Evolutionary conservation across 2,888 invertebrate species (phyloP).

Genomic region (Netelia fuscicornis): DNA sequence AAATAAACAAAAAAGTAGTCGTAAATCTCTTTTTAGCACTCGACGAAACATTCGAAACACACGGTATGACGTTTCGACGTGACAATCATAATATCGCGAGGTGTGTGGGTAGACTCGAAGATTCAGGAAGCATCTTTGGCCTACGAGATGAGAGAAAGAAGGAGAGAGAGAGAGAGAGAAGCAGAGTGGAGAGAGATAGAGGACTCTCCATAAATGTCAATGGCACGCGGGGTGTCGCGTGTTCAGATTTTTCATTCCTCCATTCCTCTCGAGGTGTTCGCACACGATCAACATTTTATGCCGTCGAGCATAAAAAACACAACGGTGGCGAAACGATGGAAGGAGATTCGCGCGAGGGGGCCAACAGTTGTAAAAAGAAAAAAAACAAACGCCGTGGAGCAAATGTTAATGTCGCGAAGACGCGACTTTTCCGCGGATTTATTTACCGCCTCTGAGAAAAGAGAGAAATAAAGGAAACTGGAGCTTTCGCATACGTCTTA

Average conservation of each 20-base stretch:
- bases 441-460: constrained; percentile 26
- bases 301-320: constrained; percentile 51
- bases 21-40: constrained; percentile 14
- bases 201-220: constrained; percentile 60
- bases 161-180: constrained; percentile 1
- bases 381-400: constrained; percentile 41
- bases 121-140: constrained; percentile 30
- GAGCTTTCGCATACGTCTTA: background rate
- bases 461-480: background rate
- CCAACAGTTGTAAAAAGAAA: constrained; percentile 46
- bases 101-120: constrained; percentile 41
- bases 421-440: constrained; percentile 49
- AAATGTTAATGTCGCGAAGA: constrained; percentile 39
- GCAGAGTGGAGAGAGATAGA: background rate
- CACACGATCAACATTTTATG: constrained; percentile 58
- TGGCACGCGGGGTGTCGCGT: constrained; percentile 57
- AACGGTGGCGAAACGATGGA: constrained; percentile 32
- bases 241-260: constrained; percentile 38
- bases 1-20: background rate
- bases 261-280: constrained; percentile 38
- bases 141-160: background rate
- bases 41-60: background rate
- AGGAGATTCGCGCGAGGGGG: constrained; percentile 16
- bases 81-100: constrained; percentile 43
- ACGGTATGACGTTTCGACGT: constrained; percentile 35